Evolutionary conservation across 2,888 invertebrate genomes (phyloP).

Genomic region (Plebejus melissa): DNA sequence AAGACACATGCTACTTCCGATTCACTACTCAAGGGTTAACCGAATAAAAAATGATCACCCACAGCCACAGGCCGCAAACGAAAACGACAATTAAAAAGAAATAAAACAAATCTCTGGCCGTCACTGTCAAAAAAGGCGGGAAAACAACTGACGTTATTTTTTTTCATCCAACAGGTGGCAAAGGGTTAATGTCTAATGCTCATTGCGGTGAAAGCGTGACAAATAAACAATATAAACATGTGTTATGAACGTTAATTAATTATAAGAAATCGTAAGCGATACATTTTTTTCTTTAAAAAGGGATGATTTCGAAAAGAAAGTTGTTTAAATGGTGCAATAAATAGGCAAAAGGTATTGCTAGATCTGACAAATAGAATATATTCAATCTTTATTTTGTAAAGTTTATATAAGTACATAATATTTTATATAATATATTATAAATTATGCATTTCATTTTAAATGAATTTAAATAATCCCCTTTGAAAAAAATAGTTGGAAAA

Average conservation of each 20-base stretch:
- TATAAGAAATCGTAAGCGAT: conserved; percentile 70
- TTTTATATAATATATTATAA: too few species aligned
- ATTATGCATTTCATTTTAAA: too few species aligned
- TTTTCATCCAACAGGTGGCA: conserved; percentile 63
- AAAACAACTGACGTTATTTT: conserved; percentile 68
- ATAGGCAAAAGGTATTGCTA: background rate
- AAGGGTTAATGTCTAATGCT: conserved; percentile 57
- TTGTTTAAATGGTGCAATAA: background rate
- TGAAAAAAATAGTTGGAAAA: too few species aligned
- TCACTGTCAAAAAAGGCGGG: conserved; percentile 54
- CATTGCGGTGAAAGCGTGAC: conserved; percentile 71
- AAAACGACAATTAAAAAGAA: conserved; percentile 75
- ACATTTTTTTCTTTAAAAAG: background rate
- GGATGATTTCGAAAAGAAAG: background rate
- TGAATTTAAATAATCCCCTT: too few species aligned
- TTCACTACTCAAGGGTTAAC: conserved; percentile 64
- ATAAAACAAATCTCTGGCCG: conserved; percentile 75
- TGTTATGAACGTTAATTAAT: conserved; percentile 73
- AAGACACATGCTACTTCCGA: conserved; percentile 76
- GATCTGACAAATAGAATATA: too few species aligned
- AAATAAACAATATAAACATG: conserved; percentile 68
- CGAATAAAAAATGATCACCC: conserved; percentile 54
- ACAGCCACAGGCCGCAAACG: conserved; percentile 44
- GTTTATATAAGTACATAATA: background rate
- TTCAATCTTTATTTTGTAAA: background rate